These are phyloP conservation scores for Colistium nudipinnis DNA, from an alignment of 2,113 vertebrate genomes.

Conservation along the genomic window DNA sequence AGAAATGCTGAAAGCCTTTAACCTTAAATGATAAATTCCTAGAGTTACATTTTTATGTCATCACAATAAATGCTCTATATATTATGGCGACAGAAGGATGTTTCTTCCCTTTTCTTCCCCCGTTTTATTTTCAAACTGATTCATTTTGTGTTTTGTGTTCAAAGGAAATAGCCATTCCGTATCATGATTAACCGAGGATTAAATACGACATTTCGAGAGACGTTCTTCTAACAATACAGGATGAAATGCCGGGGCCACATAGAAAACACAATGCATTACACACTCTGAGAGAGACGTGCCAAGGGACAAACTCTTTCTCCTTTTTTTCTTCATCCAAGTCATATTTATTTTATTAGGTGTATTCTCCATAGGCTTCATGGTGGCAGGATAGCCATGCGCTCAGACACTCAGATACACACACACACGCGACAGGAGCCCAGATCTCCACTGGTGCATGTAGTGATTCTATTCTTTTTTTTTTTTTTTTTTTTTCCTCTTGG, in stretches of 20 bases:
- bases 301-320: conserved; percentile 72
- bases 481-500: conserved; percentile 56
- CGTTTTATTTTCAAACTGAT: conserved; percentile 21
- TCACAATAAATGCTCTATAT: not conserved
- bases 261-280: conserved; percentile 71
- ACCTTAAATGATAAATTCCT: not conserved
- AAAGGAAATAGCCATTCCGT: conserved; percentile 62
- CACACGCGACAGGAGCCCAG: conserved; percentile 66
- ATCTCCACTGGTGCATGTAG: conserved; percentile 80
- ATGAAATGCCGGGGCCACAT: conserved; percentile 54
- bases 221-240: conserved; percentile 61
- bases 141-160: conserved; percentile 32
- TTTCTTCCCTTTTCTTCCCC: not conserved
- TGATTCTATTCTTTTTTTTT: conserved; percentile 74
- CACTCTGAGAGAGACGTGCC: conserved; percentile 66
- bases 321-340: conserved; percentile 69
- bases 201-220: conserved; percentile 53
- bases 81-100: not conserved
- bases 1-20: not conserved
- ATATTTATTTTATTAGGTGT: conserved; percentile 82
- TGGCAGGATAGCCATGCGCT: conserved; percentile 72
- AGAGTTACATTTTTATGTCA: not conserved
- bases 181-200: conserved; percentile 58
- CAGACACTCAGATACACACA: conserved; percentile 65
- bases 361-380: conserved; percentile 75